Percentiles rank a stretch among this genome's conserved stretches.
phyloP scores from a whole-genome alignment of 1,140 invertebrate genomes.

The Formica selysi region DNA sequence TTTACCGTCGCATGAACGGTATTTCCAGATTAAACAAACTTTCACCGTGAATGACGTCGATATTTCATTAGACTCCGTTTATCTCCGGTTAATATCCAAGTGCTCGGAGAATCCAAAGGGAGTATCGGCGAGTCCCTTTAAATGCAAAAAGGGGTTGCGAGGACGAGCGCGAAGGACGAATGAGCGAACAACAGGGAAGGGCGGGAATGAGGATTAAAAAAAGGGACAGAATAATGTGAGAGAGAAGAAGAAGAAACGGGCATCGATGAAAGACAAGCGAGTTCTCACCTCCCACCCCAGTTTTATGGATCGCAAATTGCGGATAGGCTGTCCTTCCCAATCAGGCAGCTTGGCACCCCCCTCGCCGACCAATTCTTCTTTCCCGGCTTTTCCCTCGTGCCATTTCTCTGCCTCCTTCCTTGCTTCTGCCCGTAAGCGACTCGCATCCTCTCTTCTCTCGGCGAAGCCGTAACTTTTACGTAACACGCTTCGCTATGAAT shows the following conservation, averaged over 20 bases:
- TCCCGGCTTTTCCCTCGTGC: slow-evolving; percentile 63
- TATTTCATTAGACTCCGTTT: slow-evolving; percentile 75
- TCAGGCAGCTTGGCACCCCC: slow-evolving; percentile 73
- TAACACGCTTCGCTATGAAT: slow-evolving; percentile 81
- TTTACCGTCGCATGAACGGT: slow-evolving; percentile 50
- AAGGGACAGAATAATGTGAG: slow-evolving; percentile 24
- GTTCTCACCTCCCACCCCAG: slow-evolving; percentile 77
- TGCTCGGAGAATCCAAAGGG: slow-evolving; percentile 66
- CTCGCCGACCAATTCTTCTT: slow-evolving; percentile 72
- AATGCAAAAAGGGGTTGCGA: slow-evolving; percentile 75
- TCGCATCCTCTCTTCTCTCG: slow-evolving; percentile 63
- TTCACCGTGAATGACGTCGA: slow-evolving; percentile 65
- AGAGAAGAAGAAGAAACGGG: slow-evolving; percentile 62
- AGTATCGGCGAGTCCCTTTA: slow-evolving; percentile 69
- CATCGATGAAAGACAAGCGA: slow-evolving; percentile 78
- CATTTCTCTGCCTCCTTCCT: slow-evolving; percentile 69
- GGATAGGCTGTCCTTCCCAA: slow-evolving; percentile 82
- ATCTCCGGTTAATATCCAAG: slow-evolving; percentile 73
- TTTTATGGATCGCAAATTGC: slow-evolving; percentile 78
- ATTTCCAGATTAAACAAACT: slow-evolving; percentile 73
- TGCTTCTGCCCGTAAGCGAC: slow-evolving; percentile 61
- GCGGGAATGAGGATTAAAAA: slow-evolving; percentile 32
- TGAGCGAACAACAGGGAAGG: slow-evolving; percentile 45
- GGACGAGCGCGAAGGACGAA: slow-evolving; percentile 22
- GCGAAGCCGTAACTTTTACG: slow-evolving; percentile 74